Evolutionary conservation across 2,113 vertebrate species (phyloP).

Genomic region (Drymodes brunneopygia): DNA sequence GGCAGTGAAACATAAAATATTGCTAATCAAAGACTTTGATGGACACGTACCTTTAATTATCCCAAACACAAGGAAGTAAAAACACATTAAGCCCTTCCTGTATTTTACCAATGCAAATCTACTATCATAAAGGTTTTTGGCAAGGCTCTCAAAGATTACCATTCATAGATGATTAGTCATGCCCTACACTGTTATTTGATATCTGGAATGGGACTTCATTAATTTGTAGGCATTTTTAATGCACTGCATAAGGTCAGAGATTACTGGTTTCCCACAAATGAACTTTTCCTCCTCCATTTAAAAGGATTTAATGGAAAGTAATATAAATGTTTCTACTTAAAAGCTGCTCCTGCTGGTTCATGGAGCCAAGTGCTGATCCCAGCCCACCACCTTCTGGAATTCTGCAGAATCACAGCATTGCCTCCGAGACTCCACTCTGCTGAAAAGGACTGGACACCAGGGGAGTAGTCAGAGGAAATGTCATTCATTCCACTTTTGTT

Average conservation of each 20-base stretch:
- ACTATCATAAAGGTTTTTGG: background rate
- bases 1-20: background rate
- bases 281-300: background rate
- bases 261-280: background rate
- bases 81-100: background rate
- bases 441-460: background rate
- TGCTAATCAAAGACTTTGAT: background rate
- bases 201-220: background rate
- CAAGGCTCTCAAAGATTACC: background rate
- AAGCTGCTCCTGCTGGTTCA: background rate
- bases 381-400: conserved; percentile 55
- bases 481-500: background rate
- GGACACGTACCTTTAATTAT: background rate
- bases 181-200: background rate
- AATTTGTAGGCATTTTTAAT: conserved; percentile 4
- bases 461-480: background rate
- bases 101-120: background rate
- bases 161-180: conserved; percentile 1
- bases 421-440: accelerated
- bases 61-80: background rate
- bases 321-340: background rate
- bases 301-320: background rate
- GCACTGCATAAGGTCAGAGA: background rate
- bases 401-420: background rate
- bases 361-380: background rate